Evolutionary conservation across 2,888 invertebrate species (phyloP), one percentile per base, ranked within the genome.

Genomic region (Epinotia ramella): DNA sequence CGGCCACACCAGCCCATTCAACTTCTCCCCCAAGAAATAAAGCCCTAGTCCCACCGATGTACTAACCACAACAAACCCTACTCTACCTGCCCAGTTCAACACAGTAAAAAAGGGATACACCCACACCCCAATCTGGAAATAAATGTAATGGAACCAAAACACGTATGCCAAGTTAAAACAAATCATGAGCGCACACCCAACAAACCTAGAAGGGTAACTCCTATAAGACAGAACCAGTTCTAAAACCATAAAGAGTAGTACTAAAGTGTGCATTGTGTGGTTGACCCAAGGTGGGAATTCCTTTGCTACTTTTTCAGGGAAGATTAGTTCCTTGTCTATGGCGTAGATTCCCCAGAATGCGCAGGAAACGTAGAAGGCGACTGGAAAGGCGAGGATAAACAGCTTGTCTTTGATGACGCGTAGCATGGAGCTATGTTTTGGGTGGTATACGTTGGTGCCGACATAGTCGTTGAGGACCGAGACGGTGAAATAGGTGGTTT

Each of bases 281-380:
- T 76, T 76, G 12, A 46, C 72, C 76, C 76, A 76, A 3, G 56
- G 40, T 1, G 76, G 76, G 12, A 76, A 56, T 7, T 53, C 56
- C 12, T 71, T 76, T 1, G 66, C 62, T 0, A 76, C 28, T 40
- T 62, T 62, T 0, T 76, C 76, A 4, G 76, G 76, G 62, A 76
- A 72, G 0, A 76, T 76, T 16, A 76, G 57, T 28, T 76, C 76
- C 18, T 57, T 76, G 63, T 76, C 76, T 9, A 76, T 53, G 46
- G 76, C 67, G 62, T 76, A 76, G 66, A 76, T 76, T 33, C 76
- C 76, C 76, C 76, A 76, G 76, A 76, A 76, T 33, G 66, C 71
- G 46, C 60, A 56, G 4, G 72, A 57, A 1, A 76, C 76, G 76
- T 76, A 76, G 67, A 72, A 66, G 6, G 76, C 76, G 9, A 62